Evolutionary conservation across 1,140 invertebrate species (phyloP), one percentile per base, ranked within the genome.

Genomic region (Trichoplusia ni): DNA sequence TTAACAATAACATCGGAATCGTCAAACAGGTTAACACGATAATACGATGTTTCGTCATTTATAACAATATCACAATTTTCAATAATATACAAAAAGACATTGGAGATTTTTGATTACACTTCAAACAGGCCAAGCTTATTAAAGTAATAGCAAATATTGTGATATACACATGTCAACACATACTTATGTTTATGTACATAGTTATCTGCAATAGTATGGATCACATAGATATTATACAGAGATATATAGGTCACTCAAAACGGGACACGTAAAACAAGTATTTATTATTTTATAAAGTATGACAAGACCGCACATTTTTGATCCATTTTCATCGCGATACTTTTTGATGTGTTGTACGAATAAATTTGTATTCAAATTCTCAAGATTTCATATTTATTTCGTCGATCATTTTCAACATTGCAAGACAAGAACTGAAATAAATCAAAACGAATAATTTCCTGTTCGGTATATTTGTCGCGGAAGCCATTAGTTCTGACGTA

Each of bases 51-150:
- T 79, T 79, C 60, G 65, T 79, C 63, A 79, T 73, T 85, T 80
- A 84, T 86, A 88, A 90, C 84, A 87, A 90, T 90, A 90, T 90
- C 87, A 90, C 87, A 90, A 82, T 90, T 90, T 90, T 90, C 79
- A 89, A 87, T 89, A 89, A 87, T 86, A 87, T 86, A 88, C 85
- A 89, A 82, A 84, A 89, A 82, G 81, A 84, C 74, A 71, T 83
- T 81, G 79, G 81, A 82, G 78, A 84, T 78, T 84, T 84, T 77
- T 82, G 72, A 85, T 81, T 83, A 85, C 72, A 84, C 66, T 70
- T 80, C 79, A 81, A 84, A 87, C 80, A 89, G 83, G 81, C 80
- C 79, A 89, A 89, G 85, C 85, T 73, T 89, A 83, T 71, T 74
- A 78, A 87, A 84, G 71, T 82, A 86, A 89, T 69, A 81, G 71